Conservation (phyloP, 2,113 vertebrate species). For the Otis tarda region DNA sequence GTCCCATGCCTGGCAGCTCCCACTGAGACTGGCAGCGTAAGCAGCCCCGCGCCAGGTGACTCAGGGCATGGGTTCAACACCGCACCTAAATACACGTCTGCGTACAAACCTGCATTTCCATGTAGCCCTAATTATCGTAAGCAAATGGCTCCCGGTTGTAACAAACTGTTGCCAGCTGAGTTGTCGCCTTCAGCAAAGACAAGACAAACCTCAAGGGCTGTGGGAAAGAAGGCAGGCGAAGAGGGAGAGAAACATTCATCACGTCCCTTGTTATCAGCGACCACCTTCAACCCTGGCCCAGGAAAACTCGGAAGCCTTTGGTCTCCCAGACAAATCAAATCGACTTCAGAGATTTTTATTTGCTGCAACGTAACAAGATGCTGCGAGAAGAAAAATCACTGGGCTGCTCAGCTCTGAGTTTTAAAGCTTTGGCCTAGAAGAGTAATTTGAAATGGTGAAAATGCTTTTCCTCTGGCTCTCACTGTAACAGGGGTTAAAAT, state of each 20-base stretch:
- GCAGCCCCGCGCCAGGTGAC: not conserved
- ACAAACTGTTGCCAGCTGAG: not conserved
- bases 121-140: not conserved
- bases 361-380: not conserved
- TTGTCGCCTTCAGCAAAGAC: not conserved
- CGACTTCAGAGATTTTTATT: not conserved
- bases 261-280: not conserved
- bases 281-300: not conserved
- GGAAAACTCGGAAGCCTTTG: not conserved
- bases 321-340: not conserved
- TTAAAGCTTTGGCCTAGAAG: not conserved
- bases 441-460: not conserved
- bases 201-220: not conserved
- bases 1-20: not conserved
- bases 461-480: not conserved
- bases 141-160: not conserved
- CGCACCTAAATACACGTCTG: not conserved
- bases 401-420: not conserved
- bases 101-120: not conserved
- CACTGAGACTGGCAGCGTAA: not conserved
- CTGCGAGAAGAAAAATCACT: not conserved
- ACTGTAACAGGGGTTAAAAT: not conserved
- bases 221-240: not conserved
- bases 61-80: fast-evolving
- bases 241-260: not conserved